Base-by-base conservation (phyloP, 1,140 invertebrate genomes). In the Caenorhabditis tropicalis region DNA sequence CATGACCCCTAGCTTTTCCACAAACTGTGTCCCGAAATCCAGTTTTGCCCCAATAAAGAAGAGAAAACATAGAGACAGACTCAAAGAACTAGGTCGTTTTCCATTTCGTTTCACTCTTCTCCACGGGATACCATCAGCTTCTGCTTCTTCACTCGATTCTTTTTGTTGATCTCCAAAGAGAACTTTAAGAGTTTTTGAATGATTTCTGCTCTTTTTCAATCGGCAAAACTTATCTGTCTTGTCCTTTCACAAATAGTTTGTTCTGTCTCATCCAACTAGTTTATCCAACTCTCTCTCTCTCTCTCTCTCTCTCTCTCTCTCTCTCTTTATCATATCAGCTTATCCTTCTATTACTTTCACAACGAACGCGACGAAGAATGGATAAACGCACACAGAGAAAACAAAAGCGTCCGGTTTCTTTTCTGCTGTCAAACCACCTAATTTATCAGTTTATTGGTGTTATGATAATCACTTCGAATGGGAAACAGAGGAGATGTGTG, bases 1-100 rank as follows among this genome's bases (percentile, higher is more conserved):
- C 43, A 31, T 74, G 43, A 12, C 27, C 31, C 21, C 19, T 31
- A 31, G 33, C 65, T 43, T 74, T 74, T 43, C 43, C 65, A 21
- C 36, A 33, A 74, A 74, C n/a, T 74, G 27, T n/a, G 43, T 74
- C 65, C 43, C 43, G 65, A 74, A 74, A 74, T 74, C 65, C 65
- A 74, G 65, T 74, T 74, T 74, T 70, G 19, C 15, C 36, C 58
- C 53, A 12, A 24, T 9, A n/a, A 1, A n/a, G 2, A 39, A 24
- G 2, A 33, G 65, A 74, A 74, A 33, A 74, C 65, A 43, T n/a
- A n/a, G n/a, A n/a, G n/a, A n/a, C 36, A 74, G 6, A 12, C 19
- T 74, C 43, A 43, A 33, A 74, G 43, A 74, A 74, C 65, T 74
- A 21, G 65, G 65, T 74, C 36, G 65, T 74, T 74, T 74, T 74